Evolutionary conservation across 53 echinoderm and acorn worm genomes (phyloP).

Genomic region (Astropecten irregularis): DNA sequence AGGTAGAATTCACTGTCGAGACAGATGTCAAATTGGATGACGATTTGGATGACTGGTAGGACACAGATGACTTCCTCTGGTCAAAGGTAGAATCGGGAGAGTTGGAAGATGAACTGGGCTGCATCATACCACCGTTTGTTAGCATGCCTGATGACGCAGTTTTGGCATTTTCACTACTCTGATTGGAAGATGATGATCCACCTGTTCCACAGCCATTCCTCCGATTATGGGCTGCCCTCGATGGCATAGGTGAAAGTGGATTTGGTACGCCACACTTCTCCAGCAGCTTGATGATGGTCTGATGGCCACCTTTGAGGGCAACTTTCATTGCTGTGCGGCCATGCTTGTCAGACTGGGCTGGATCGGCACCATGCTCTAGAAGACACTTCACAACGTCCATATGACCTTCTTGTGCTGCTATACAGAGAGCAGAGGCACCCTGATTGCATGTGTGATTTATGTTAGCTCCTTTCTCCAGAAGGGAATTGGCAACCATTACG

Average conservation of each 20-base stretch:
- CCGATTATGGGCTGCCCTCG: conserved; percentile 32
- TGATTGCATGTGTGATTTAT: conserved; percentile 99
- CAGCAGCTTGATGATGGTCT: conserved; percentile 85
- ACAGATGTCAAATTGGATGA: conserved; percentile 91
- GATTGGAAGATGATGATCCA: conserved; percentile 82
- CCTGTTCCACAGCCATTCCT: conserved; percentile 69
- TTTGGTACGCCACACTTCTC: conserved; percentile 90
- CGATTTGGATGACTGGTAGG: conserved; percentile 90
- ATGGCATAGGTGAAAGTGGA: conserved; percentile 71
- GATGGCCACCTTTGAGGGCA: conserved; percentile 92
- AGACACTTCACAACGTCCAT: conserved; percentile 88
- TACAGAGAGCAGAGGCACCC: conserved; percentile 96
- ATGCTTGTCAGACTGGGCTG: conserved; percentile 93
- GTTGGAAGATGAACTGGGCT: conserved; percentile 86
- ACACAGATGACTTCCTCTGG: conserved; percentile 80
- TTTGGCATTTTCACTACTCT: conserved; percentile 70
- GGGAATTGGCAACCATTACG: conserved; percentile 75
- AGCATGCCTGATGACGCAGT: conserved; percentile 66
- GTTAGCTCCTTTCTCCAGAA: conserved; percentile 81
- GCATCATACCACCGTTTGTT: conserved; percentile 87
- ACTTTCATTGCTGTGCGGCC: conserved; percentile 98
- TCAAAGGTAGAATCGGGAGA: conserved; percentile 98
- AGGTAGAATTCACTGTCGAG: conserved; percentile 77
- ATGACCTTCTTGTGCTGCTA: conserved; percentile 98
- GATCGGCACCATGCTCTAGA: conserved; percentile 93